Conservation (phyloP, 2,113 vertebrate genomes). For the Gallinago undulata region DNA sequence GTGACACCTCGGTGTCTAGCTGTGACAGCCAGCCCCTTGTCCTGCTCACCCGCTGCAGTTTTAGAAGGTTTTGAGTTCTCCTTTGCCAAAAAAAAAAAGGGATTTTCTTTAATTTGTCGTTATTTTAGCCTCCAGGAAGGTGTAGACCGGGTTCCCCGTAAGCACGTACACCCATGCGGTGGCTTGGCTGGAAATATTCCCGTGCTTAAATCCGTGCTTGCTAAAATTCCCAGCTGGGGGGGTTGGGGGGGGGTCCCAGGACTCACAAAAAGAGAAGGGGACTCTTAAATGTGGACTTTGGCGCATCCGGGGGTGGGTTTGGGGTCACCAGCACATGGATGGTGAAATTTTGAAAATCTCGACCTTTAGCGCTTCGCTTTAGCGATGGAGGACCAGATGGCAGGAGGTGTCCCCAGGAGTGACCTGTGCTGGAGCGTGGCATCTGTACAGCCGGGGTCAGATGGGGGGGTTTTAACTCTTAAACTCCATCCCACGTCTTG, state of each 20-base stretch:
- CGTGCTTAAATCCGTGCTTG: no score
- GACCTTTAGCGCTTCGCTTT: rapidly evolving
- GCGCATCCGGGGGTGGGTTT: rapidly evolving
- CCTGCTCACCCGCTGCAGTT: neutral
- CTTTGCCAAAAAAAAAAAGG: neutral
- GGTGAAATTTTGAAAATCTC: neutral
- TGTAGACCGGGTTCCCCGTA: no score
- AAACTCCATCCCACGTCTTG: neutral
- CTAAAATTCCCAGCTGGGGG: no score
- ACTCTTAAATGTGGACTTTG: rapidly evolving
- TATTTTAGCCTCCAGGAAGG: no score
- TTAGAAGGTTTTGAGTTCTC: no score
- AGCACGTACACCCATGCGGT: no score
- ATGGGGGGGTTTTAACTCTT: neutral
- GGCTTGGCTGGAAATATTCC: no score
- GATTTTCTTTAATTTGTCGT: neutral
- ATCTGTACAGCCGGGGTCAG: rapidly evolving
- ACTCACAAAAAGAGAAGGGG: neutral
- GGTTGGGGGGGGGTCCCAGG: neutral
- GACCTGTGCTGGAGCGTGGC: neutral
- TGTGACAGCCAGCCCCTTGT: neutral
- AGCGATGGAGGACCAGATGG: rapidly evolving
- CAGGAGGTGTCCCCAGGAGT: neutral
- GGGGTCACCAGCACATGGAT: rapidly evolving
- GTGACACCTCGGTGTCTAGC: neutral